Percentiles rank a stretch among this genome's conserved stretches.
Conservation (phyloP, 2,797 vertebrate species). For the Hoplostethus mediterraneus region DNA sequence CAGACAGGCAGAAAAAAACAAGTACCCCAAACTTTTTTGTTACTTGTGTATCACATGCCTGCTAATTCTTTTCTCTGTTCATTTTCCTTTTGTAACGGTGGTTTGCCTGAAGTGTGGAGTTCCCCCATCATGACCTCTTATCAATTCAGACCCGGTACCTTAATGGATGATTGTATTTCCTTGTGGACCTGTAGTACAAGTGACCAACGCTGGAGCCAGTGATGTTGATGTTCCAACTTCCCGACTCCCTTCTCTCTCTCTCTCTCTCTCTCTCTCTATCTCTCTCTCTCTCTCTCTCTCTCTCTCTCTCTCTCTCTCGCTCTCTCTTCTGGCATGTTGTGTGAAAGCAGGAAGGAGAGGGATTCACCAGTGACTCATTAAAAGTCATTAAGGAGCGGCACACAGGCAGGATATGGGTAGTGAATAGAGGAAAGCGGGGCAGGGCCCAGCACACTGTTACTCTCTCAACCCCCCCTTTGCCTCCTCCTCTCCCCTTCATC, state of each 20-base stretch:
- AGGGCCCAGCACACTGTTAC: slow-evolving; percentile 78
- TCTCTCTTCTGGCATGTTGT: slow-evolving; percentile 70
- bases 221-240: too few relatives aligned
- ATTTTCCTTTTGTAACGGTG: neutral
- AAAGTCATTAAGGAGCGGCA: slow-evolving; percentile 83
- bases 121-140: neutral
- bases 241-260: neutral
- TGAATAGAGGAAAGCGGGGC: slow-evolving; percentile 88
- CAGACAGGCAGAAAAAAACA: too few relatives aligned
- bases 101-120: neutral
- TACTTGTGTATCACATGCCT: neutral
- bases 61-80: neutral
- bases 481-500: slow-evolving; percentile 45
- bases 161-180: slow-evolving; percentile 25
- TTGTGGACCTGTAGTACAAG: slow-evolving; percentile 6
- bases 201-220: slow-evolving; percentile 16
- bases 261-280: slow-evolving; percentile 19
- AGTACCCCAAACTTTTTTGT: neutral
- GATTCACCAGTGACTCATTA: slow-evolving; percentile 83
- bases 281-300: slow-evolving; percentile 20
- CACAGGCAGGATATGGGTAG: slow-evolving; percentile 84
- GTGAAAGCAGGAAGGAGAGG: slow-evolving; percentile 82
- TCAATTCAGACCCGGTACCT: neutral
- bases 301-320: slow-evolving; percentile 51
- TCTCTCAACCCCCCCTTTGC: slow-evolving; percentile 51